A percentile compares a stretch with the other conserved stretches of the same genome.
Conservation (phyloP, 2,797 vertebrate species). For the Hybognathus amarus region DNA sequence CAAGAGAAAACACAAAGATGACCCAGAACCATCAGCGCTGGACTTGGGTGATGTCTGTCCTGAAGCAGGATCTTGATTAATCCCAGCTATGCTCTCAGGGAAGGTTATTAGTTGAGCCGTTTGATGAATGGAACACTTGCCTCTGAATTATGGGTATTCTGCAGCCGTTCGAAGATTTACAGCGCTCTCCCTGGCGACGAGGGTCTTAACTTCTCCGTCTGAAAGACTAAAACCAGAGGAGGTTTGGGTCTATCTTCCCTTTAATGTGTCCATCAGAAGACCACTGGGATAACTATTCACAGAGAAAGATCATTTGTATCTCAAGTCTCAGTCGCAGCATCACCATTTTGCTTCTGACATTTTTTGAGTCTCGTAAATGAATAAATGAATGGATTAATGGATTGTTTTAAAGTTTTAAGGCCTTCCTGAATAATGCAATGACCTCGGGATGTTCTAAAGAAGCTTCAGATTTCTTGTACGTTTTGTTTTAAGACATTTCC, state of each 20-base stretch:
- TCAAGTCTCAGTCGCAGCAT: neutral
- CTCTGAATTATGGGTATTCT: conserved; percentile 54
- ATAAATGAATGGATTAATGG: conserved; percentile 41
- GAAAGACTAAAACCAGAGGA: conserved; percentile 27
- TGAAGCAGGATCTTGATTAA: conserved; percentile 21
- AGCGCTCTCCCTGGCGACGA: neutral
- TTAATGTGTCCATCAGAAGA: conserved; percentile 5
- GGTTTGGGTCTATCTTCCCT: conserved; percentile 21
- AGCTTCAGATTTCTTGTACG: conserved; percentile 1
- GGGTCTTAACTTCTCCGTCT: conserved; percentile 33
- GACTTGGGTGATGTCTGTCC: neutral
- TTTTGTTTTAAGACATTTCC: conserved; percentile 39
- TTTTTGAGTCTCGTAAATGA: conserved; percentile 18
- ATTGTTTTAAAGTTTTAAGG: conserved; percentile 42
- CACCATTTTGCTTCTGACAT: neutral
- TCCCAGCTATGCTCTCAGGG: conserved; percentile 42
- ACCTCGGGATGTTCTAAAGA: conserved; percentile 17
- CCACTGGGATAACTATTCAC: neutral
- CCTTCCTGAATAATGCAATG: conserved; percentile 33
- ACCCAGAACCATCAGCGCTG: neutral
- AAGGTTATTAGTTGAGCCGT: conserved; percentile 54
- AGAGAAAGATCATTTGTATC: conserved; percentile 17
- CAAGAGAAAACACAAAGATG: conserved; percentile 36
- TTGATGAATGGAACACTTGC: conserved; percentile 63
- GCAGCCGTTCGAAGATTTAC: conserved; percentile 51